phyloP scores from a whole-genome alignment of 2,888 invertebrate species.

The Drosophila pseudotakahashii region DNA sequence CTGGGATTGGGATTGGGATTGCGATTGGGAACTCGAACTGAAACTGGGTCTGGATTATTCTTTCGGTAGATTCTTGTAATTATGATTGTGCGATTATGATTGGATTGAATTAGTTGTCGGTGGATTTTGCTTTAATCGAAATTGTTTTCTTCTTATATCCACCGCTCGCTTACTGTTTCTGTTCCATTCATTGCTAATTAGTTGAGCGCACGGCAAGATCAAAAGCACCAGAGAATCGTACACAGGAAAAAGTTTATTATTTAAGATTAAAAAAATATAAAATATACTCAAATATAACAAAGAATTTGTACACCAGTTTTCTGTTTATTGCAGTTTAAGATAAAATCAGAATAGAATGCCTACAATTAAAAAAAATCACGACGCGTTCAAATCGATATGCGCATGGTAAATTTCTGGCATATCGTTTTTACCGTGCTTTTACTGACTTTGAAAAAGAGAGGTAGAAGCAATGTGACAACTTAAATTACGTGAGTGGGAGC shows the following conservation, averaged over 20 bases:
- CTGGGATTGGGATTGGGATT: not conserved
- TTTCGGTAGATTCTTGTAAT: constrained; percentile 73
- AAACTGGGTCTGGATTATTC: constrained; percentile 44
- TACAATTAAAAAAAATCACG: no score
- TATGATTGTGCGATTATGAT: constrained; percentile 76
- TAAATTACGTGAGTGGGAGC: no score
- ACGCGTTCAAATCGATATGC: no score
- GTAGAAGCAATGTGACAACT: no score
- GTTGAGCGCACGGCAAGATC: constrained; percentile 55
- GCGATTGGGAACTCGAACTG: not conserved
- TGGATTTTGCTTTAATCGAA: constrained; percentile 69
- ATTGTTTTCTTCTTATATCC: constrained; percentile 53
- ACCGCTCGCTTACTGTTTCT: not conserved
- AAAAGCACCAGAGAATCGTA: constrained; percentile 18
- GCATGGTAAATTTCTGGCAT: no score
- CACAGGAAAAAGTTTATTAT: not conserved
- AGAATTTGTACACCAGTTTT: no score
- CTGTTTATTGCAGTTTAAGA: no score
- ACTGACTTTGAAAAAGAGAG: no score
- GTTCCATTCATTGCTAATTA: constrained; percentile 64
- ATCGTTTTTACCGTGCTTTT: no score
- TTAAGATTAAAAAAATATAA: not conserved
- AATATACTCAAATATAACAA: no score
- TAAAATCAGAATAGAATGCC: no score
- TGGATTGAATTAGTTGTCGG: constrained; percentile 77